phyloP scores from a whole-genome alignment of 2,113 vertebrate genomes.

The Nanorana parkeri region DNA sequence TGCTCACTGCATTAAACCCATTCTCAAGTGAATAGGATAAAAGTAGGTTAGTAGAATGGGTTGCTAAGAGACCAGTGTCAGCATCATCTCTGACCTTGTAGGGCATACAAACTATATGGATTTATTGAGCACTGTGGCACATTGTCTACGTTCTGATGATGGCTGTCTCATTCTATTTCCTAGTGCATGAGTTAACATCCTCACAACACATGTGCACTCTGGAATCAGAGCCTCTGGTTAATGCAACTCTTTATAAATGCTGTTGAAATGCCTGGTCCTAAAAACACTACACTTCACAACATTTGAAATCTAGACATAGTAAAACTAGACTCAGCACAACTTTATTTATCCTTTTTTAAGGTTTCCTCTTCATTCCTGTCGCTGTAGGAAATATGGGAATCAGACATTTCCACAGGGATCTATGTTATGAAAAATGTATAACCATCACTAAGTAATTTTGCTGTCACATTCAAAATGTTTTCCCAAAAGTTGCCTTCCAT shows the following conservation, averaged over 20 bases:
- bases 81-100: constrained; percentile 81
- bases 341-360: constrained; percentile 66
- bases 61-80: constrained; percentile 83
- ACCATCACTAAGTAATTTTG: constrained; percentile 73
- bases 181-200: constrained; percentile 61
- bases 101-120: constrained; percentile 75
- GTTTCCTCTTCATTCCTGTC: constrained; percentile 61
- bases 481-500: constrained; percentile 64
- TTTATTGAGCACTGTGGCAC: constrained; percentile 77
- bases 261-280: constrained; percentile 63
- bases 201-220: constrained; percentile 56
- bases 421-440: constrained; percentile 76
- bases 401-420: constrained; percentile 67
- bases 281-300: constrained; percentile 61
- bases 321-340: constrained; percentile 70
- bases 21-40: constrained; percentile 78
- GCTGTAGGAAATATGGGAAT: constrained; percentile 68
- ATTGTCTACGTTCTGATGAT: constrained; percentile 71
- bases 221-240: constrained; percentile 50
- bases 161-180: constrained; percentile 72
- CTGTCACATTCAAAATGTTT: constrained; percentile 74
- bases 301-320: constrained; percentile 63
- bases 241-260: constrained; percentile 60
- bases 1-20: constrained; percentile 76
- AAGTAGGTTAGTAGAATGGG: constrained; percentile 81